Conservation (phyloP, 2,797 vertebrate genomes). For the Semaprochilodus insignis region DNA sequence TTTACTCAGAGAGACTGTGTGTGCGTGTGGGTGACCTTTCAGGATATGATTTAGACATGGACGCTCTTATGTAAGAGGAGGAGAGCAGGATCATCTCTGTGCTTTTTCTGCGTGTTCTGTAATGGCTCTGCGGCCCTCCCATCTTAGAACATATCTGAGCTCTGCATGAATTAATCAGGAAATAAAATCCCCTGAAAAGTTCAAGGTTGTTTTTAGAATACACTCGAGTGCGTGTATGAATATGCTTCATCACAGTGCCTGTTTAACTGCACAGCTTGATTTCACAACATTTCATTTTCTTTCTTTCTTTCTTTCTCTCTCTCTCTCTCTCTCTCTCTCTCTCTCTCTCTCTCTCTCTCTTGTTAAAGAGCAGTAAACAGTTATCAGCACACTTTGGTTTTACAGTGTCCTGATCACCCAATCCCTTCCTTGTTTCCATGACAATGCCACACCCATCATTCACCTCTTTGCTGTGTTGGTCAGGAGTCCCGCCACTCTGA, state of each 20-base stretch:
- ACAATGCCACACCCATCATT: conserved; percentile 26
- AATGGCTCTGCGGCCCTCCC: not conserved
- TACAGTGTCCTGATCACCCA: conserved; percentile 12
- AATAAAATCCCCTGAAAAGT: not conserved
- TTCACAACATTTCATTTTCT: not conserved
- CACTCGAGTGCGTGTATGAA: conserved; percentile 1
- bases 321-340: not conserved
- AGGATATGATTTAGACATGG: not conserved
- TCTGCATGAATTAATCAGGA: conserved; percentile 32
- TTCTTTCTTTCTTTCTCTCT: not conserved
- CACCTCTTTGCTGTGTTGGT: conserved; percentile 30
- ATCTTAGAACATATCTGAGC: not conserved
- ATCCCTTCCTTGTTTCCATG: conserved; percentile 22
- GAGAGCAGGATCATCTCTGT: not conserved
- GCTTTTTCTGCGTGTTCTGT: conserved; percentile 11
- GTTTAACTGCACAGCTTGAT: not conserved
- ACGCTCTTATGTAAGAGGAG: not conserved
- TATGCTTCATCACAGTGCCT: conserved; percentile 2
- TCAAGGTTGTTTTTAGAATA: not conserved
- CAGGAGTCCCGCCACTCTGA: conserved; percentile 41
- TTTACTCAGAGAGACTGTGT: not conserved
- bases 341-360: not conserved
- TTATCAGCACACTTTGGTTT: conserved; percentile 17
- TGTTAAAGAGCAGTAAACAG: not conserved
- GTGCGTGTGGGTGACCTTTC: not conserved